Evolutionary conservation across 1,140 invertebrate species (phyloP).

Genomic region (Harpegnathos saltator): DNA sequence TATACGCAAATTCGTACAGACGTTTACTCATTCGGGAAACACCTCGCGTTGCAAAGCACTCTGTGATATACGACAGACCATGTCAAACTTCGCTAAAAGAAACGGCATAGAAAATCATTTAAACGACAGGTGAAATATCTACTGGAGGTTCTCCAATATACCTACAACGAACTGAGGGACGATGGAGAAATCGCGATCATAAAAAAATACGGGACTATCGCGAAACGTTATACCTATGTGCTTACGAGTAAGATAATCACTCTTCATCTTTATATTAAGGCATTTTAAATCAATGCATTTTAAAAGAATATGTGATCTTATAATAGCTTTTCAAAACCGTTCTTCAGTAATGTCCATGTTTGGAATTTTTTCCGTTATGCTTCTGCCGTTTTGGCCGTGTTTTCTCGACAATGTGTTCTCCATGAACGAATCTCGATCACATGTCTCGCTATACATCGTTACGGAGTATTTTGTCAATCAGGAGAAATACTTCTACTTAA

Average conservation of each 20-base stretch:
- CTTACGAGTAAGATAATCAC: slow-evolving; percentile 24
- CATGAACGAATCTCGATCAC: not conserved
- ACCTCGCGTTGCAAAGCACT: not conserved
- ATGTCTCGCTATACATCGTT: not conserved
- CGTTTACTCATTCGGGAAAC: not conserved
- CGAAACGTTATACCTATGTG: slow-evolving; percentile 6
- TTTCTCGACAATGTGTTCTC: not conserved
- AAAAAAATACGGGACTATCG: slow-evolving; percentile 26
- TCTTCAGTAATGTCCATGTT: too few relatives aligned
- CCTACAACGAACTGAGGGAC: slow-evolving; percentile 22
- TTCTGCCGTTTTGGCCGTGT: not conserved
- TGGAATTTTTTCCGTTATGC: too few relatives aligned
- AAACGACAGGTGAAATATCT: slow-evolving; percentile 30
- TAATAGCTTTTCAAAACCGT: not conserved
- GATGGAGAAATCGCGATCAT: slow-evolving; percentile 27
- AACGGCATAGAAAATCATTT: slow-evolving; percentile 14
- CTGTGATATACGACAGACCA: not conserved
- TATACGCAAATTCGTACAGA: not conserved
- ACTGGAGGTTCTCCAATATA: slow-evolving; percentile 17
- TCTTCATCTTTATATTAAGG: too few relatives aligned
- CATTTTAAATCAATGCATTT: too few relatives aligned
- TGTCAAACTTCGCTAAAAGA: not conserved
- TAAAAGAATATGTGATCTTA: not conserved
- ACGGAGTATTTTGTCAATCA: slow-evolving; percentile 31
- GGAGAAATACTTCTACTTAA: slow-evolving; percentile 31